phyloP scores from a whole-genome alignment of 2,888 invertebrate species.

The Eudasyphora cyanicolor region DNA sequence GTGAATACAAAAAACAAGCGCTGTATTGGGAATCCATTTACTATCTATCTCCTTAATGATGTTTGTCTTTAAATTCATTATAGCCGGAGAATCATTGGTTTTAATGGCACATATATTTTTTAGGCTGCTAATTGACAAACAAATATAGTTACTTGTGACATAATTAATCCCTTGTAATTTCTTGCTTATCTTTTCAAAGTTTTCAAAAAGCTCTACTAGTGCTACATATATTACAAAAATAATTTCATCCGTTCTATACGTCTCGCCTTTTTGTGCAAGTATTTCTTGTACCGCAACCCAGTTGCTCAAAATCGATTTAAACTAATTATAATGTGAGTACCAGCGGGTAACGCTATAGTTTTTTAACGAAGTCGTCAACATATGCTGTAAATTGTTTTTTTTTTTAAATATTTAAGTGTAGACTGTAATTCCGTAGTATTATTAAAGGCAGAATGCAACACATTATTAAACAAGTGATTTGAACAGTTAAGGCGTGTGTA shows the following conservation, averaged over 20 bases:
- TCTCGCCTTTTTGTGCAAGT: too few relatives aligned
- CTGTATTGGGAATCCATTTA: neutral
- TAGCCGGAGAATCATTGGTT: neutral
- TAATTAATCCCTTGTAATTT: too few relatives aligned
- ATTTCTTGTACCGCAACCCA: neutral
- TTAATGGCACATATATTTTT: constrained; percentile 6
- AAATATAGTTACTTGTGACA: constrained; percentile 3
- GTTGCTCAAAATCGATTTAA: neutral
- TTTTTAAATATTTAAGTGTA: neutral
- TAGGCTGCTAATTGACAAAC: neutral
- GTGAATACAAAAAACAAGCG: too few relatives aligned
- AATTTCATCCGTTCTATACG: too few relatives aligned
- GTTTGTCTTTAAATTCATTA: constrained; percentile 2
- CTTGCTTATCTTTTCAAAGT: too few relatives aligned
- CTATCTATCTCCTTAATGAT: neutral
- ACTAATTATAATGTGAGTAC: neutral
- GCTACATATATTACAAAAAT: neutral
- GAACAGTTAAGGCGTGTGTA: constrained; percentile 14
- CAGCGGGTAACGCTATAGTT: neutral
- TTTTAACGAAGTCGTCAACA: neutral
- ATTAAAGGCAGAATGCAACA: constrained; percentile 6
- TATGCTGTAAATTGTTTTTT: neutral
- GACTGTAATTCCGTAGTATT: constrained; percentile 11
- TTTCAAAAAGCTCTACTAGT: too few relatives aligned
- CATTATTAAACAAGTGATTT: constrained; percentile 25